These are phyloP conservation scores for Narcine bancroftii DNA, from an alignment of 2,113 vertebrate genomes.

Conservation along the genomic window DNA sequence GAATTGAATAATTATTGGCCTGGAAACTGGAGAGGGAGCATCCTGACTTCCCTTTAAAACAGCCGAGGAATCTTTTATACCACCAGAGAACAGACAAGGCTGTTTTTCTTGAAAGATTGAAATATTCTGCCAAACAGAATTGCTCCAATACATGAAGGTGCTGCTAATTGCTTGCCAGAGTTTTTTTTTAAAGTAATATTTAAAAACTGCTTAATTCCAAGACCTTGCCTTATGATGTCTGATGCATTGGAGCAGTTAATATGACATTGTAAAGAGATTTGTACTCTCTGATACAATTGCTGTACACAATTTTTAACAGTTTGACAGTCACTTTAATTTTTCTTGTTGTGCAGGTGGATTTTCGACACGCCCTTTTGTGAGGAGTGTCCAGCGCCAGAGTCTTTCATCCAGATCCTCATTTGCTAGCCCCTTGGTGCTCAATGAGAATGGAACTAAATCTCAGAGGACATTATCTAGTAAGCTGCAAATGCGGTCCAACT, in stretches of 20 bases:
- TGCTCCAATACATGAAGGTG: too few relatives aligned
- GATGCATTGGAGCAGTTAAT: not conserved
- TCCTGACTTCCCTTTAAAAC: not conserved
- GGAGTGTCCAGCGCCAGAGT: conserved; percentile 92
- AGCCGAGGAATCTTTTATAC: not conserved
- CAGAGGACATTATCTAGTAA: conserved; percentile 88
- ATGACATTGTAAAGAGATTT: not conserved
- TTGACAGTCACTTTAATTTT: not conserved
- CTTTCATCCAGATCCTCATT: conserved; percentile 81
- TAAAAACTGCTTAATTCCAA: not conserved
- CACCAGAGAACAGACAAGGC: not conserved
- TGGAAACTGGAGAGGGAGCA: not conserved
- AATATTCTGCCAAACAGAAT: too few relatives aligned
- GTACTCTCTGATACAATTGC: not conserved
- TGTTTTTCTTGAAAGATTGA: not conserved
- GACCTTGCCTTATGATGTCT: not conserved
- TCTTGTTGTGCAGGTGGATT: conserved; percentile 71
- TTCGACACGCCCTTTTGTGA: conserved; percentile 86
- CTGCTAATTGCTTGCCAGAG: not conserved
- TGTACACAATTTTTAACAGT: not conserved
- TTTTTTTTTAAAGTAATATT: not conserved
- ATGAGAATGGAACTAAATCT: conserved; percentile 74
- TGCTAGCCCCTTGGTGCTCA: conserved; percentile 80
- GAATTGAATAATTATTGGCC: not conserved
- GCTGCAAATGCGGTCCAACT: conserved; percentile 84